Evolutionary conservation across 35 echinoderm and acorn worm species (phyloP).

Genomic region (Stichopus chloronotus): DNA sequence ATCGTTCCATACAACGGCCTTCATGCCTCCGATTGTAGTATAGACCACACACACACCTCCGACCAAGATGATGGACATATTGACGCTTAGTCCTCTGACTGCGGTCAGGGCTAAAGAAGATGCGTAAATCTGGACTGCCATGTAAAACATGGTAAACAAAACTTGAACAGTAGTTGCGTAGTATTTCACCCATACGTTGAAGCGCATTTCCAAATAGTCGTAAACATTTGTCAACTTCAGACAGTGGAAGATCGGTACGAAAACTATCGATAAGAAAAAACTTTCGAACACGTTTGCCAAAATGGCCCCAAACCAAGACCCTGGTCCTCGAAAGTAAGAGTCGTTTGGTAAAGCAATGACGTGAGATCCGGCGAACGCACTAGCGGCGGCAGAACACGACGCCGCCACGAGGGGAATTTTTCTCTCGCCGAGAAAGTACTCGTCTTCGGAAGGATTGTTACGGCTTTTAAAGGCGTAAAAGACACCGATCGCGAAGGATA

Average conservation of each 20-base stretch:
- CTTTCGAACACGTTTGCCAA: neutral
- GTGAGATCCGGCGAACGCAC: neutral
- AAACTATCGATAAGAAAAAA: neutral
- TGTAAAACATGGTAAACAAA: slow-evolving; percentile 11
- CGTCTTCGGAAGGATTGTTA: neutral
- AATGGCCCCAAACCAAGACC: neutral
- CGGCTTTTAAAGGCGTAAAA: neutral
- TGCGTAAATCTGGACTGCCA: neutral
- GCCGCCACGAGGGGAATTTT: neutral
- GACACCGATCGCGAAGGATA: neutral
- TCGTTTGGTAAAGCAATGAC: slow-evolving; percentile 27
- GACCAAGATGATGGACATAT: slow-evolving; percentile 11
- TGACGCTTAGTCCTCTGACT: neutral
- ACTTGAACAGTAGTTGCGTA: neutral
- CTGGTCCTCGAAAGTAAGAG: slow-evolving; percentile 5
- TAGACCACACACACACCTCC: slow-evolving; percentile 18
- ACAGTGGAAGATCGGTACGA: neutral
- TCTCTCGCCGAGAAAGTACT: slow-evolving; percentile 2
- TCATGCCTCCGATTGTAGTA: neutral
- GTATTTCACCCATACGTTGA: slow-evolving; percentile 13
- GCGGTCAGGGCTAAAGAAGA: neutral
- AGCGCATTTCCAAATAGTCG: slow-evolving; percentile 11
- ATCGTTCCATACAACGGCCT: slow-evolving; percentile 22
- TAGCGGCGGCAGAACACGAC: slow-evolving; percentile 1
- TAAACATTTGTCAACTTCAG: slow-evolving; percentile 35